A percentile compares a stretch with the other conserved stretches of the same genome.
phyloP scores from a whole-genome alignment of 2,888 invertebrate species.

The Aethes cnicana region DNA sequence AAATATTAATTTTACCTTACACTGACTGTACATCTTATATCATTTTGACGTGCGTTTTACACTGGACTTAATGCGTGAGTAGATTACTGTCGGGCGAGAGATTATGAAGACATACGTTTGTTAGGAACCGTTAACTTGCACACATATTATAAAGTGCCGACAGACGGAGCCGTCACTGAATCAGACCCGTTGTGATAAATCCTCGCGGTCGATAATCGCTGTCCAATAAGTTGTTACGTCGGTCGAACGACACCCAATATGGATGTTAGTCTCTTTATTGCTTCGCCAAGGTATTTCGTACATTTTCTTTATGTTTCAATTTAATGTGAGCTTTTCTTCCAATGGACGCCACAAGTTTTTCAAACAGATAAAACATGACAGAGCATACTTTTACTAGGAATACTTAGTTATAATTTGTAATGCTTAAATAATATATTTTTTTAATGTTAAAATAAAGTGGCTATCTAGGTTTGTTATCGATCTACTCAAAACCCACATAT shows the following conservation, averaged over 20 bases:
- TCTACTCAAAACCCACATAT: too few relatives aligned
- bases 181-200: constrained; percentile 25
- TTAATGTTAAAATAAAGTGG: too few relatives aligned
- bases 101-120: constrained; percentile 9
- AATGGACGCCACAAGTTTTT: too few relatives aligned
- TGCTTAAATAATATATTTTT: too few relatives aligned
- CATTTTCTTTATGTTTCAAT: background rate
- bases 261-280: constrained; percentile 8
- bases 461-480: too few relatives aligned
- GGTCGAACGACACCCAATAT: constrained; percentile 10
- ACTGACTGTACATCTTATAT: background rate
- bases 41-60: background rate
- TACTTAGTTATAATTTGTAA: too few relatives aligned
- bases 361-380: too few relatives aligned
- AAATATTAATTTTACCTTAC: background rate
- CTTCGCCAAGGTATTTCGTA: background rate
- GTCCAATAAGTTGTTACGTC: constrained; percentile 15
- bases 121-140: constrained; percentile 9
- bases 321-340: background rate
- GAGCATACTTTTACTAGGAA: too few relatives aligned
- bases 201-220: constrained; percentile 12
- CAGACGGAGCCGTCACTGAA: constrained; percentile 22
- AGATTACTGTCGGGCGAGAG: background rate
- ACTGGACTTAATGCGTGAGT: background rate
- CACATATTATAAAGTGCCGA: constrained; percentile 8